Evolutionary conservation across 2,113 vertebrate species (phyloP), one percentile per base, ranked within the genome.

Genomic region (Elachura formosa): DNA sequence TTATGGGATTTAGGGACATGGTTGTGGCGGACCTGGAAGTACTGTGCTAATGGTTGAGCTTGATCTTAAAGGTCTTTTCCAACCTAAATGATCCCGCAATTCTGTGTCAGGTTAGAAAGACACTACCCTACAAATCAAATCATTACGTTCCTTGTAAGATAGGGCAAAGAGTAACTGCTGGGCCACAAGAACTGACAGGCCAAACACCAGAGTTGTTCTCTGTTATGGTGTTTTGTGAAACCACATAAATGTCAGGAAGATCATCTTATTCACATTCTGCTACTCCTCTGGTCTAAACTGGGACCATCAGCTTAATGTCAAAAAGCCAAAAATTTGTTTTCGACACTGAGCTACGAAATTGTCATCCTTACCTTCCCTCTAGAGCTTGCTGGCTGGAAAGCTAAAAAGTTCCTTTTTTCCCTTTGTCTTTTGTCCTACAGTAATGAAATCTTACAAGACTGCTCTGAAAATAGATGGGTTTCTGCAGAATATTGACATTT

Each of bases 401-500:
- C 31, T 31, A 56, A 71, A 45, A 71, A 4, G 7, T 46, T 74
- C 11, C 5, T 59, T 41, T 24, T 24, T 4, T 0, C 7, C 5
- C 9, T 33, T 3, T 31, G 3, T 26, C 43, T 83, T 91, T 91
- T 91, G 77, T 67, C 68, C 46, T 51, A 24, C 43, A 43, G 29
- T 34, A 71, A 74, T 22, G 56, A 75, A 91, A 81, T 87, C 25
- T 38, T 87, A 63, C 13, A 72, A 75, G 54, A n/a, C 17, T 87
- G 12, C 12, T 77, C 51, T 84, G 69, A 82, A 87, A 92, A 78
- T 61, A 92, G 87, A 91, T 21, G 23, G 24, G 10, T 75, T 94
- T 87, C 55, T 81, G 24, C 20, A 71, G 87, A 94, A 81, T 89
- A 94, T 78, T 93, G 69, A 55, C 52, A 91, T 91, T 93, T 96